Conservation (phyloP, 2,888 invertebrate species). For the Dryomyza anilis region DNA sequence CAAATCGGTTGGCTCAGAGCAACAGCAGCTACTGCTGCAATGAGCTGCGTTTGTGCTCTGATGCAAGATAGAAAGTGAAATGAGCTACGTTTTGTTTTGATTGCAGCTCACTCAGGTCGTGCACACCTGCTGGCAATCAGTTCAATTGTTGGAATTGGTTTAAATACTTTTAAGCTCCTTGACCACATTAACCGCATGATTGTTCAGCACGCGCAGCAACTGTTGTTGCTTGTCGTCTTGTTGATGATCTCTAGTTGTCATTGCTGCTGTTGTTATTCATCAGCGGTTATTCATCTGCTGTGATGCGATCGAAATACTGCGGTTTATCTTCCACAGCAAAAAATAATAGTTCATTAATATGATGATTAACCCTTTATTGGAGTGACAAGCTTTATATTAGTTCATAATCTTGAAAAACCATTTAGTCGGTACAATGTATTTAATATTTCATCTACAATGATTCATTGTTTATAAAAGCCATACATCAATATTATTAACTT, state of each 20-base stretch:
- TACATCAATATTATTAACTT: no score
- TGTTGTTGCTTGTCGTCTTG: background rate
- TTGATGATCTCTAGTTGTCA: background rate
- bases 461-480: no score
- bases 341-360: no score
- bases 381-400: no score
- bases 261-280: background rate
- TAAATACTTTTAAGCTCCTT: background rate
- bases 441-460: no score
- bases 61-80: slow-evolving; percentile 15
- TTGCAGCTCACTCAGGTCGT: background rate
- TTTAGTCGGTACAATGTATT: no score
- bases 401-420: no score
- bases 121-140: background rate
- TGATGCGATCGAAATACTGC: no score
- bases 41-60: background rate
- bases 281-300: no score
- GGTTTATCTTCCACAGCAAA: no score
- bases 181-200: background rate
- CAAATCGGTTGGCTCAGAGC: no score
- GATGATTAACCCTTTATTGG: no score
- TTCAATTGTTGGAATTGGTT: slow-evolving; percentile 1
- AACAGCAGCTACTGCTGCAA: background rate
- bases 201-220: background rate
- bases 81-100: background rate